A percentile compares a stretch with the other conserved stretches of the same genome.
Evolutionary conservation across 1,140 invertebrate genomes (phyloP).

Genomic region (Achroia grisella): DNA sequence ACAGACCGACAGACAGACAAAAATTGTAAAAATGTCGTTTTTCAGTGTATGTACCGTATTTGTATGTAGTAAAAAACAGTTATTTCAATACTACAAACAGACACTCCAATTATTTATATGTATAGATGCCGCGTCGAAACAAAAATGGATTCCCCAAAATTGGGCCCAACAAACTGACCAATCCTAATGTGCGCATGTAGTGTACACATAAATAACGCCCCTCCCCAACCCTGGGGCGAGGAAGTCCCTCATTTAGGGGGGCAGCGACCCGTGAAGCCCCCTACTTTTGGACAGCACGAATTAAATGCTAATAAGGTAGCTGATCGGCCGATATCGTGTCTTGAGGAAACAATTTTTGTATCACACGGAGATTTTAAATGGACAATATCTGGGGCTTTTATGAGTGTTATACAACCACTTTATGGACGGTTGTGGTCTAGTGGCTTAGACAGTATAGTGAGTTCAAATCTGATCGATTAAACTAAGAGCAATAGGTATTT

Average conservation of each 20-base stretch:
- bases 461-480: too few species aligned
- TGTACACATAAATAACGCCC: conserved; percentile 22
- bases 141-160: background rate
- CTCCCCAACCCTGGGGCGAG: conserved; percentile 41
- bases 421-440: too few species aligned
- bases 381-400: too few species aligned
- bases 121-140: background rate
- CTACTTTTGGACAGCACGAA: conserved; percentile 51
- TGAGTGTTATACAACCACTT: too few species aligned
- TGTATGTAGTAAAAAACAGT: too few species aligned
- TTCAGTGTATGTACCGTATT: too few species aligned
- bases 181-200: conserved; percentile 1
- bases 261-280: conserved; percentile 56
- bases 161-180: background rate
- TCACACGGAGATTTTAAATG: background rate
- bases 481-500: too few species aligned
- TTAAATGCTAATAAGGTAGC: conserved; percentile 65
- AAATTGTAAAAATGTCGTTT: too few species aligned
- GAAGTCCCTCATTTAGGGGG: conserved; percentile 60
- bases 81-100: too few species aligned
- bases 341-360: conserved; percentile 22
- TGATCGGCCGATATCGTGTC: conserved; percentile 35
- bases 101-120: too few species aligned
- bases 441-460: too few species aligned
- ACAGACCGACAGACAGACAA: too few species aligned